These are phyloP conservation scores for Platysteira castanea DNA, from an alignment of 2,113 vertebrate species.

Conservation along the genomic window DNA sequence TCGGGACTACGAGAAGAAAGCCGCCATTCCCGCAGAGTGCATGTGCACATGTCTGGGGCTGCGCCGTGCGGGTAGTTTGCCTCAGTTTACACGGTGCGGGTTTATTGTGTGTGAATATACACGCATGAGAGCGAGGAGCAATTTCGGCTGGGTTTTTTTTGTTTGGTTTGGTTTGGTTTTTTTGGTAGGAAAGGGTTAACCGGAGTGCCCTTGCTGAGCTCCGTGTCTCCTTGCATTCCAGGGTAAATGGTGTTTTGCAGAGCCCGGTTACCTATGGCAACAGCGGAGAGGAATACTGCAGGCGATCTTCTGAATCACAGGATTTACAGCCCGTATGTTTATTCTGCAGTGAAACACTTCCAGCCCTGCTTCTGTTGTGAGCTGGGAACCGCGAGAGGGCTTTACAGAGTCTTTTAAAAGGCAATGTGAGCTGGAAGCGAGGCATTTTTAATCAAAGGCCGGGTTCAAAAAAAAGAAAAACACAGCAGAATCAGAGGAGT, in stretches of 20 bases:
- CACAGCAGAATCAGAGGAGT: not conserved
- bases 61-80: rapidly evolving
- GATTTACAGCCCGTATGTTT: conserved; percentile 74
- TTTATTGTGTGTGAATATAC: not conserved
- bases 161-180: too few relatives aligned
- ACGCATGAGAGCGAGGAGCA: not conserved
- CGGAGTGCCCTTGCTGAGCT: conserved; percentile 68
- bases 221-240: conserved; percentile 77
- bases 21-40: rapidly evolving
- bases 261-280: conserved; percentile 81
- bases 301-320: conserved; percentile 73
- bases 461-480: conserved; percentile 21
- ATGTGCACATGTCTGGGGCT: not conserved
- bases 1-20: rapidly evolving
- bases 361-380: conserved; percentile 39
- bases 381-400: conserved; percentile 40
- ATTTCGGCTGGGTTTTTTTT: too few relatives aligned
- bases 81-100: rapidly evolving
- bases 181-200: conserved; percentile 72
- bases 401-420: conserved; percentile 59
- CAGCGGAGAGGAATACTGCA: conserved; percentile 71
- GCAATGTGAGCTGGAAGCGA: conserved; percentile 34
- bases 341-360: conserved; percentile 62
- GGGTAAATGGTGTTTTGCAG: conserved; percentile 80
- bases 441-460: conserved; percentile 52